Percentiles rank a stretch among this genome's conserved stretches.
These are phyloP conservation scores for Tyto alba DNA, from an alignment of 2,113 vertebrate species.

Conservation along the genomic window DNA sequence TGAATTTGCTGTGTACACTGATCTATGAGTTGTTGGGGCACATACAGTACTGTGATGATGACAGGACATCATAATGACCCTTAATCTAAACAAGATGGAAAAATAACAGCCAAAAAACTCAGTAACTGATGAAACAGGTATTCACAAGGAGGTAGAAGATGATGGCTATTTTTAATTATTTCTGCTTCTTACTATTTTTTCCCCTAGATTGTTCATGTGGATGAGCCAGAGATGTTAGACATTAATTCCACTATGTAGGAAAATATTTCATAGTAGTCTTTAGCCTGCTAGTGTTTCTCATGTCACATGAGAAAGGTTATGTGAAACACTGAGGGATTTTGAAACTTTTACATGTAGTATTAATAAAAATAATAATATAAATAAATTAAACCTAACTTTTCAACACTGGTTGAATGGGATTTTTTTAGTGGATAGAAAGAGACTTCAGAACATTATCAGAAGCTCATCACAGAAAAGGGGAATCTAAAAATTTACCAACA, in stretches of 20 bases:
- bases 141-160: not conserved
- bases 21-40: not conserved
- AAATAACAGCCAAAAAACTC: not conserved
- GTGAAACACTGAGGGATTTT: not conserved
- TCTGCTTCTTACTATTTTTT: not conserved
- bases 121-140: not conserved
- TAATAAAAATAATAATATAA: not conserved
- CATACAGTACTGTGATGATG: not conserved
- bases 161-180: not conserved
- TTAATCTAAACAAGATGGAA: not conserved
- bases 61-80: not conserved
- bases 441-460: not conserved
- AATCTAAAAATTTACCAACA: not conserved
- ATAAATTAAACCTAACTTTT: not conserved
- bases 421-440: not conserved
- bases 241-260: not conserved
- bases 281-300: not conserved
- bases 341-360: not conserved
- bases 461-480: not conserved
- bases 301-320: not conserved
- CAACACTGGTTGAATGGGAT: not conserved
- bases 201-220: not conserved
- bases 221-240: not conserved
- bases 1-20: not conserved
- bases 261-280: not conserved